Percentiles rank a stretch among this genome's conserved stretches.
phyloP scores from a whole-genome alignment of 2,797 vertebrate genomes.

The Heliangelus exortis region DNA sequence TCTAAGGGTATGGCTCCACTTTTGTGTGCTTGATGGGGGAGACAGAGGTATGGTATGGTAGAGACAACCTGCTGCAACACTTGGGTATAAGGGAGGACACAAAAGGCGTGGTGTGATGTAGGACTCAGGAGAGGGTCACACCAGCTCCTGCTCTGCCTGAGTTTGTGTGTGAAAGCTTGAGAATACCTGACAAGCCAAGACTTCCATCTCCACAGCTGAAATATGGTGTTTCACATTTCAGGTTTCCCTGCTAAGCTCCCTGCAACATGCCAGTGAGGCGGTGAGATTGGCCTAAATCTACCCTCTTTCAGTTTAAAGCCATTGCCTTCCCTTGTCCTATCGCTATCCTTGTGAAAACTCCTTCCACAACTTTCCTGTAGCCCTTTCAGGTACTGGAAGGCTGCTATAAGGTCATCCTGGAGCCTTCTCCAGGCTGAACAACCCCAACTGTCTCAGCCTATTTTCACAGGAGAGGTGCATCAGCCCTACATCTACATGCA shows the following conservation, averaged over 20 bases:
- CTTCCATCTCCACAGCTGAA: not conserved
- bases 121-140: not conserved
- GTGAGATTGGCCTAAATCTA: not conserved
- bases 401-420: no score
- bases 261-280: not conserved
- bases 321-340: no score
- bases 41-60: not conserved
- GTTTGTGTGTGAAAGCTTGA: not conserved
- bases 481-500: no score
- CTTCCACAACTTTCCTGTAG: no score
- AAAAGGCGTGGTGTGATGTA: not conserved
- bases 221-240: accelerated
- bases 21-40: not conserved
- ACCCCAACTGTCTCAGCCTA: no score
- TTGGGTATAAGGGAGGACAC: not conserved
- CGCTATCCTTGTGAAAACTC: no score
- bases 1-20: accelerated
- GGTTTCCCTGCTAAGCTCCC: not conserved
- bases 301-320: no score
- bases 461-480: no score
- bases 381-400: no score
- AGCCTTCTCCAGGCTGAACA: no score
- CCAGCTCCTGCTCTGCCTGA: not conserved
- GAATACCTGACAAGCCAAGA: not conserved
- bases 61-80: not conserved